phyloP scores from a whole-genome alignment of 2,113 vertebrate genomes.

The Vidua chalybeata region DNA sequence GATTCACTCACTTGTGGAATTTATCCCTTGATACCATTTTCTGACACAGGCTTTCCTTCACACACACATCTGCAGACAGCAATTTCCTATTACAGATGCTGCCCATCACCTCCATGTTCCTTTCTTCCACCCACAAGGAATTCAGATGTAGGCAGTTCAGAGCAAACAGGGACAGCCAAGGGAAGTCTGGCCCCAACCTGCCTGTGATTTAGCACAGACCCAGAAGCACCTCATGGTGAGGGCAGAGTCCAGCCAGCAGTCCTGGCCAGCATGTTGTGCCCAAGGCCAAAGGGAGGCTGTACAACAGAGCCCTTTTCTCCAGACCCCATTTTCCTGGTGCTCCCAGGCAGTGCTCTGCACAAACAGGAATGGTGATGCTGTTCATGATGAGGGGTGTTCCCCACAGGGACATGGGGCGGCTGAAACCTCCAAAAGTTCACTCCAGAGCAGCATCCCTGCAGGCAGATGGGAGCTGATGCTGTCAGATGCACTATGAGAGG shows the following conservation, averaged over 20 bases:
- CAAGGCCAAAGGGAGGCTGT: background rate
- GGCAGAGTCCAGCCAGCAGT: background rate
- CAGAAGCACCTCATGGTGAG: background rate
- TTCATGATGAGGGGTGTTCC: background rate
- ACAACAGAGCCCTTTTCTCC: background rate
- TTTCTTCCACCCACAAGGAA: slow-evolving; percentile 35
- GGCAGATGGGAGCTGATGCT: background rate
- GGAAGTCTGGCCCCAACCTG: background rate
- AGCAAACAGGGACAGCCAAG: background rate
- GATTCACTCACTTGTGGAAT: slow-evolving; percentile 67
- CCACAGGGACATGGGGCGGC: accelerated
- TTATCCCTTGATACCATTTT: slow-evolving; percentile 67
- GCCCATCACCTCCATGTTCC: slow-evolving; percentile 54
- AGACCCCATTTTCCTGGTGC: too few species aligned
- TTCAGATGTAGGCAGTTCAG: slow-evolving; percentile 40
- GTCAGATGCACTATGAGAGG: background rate
- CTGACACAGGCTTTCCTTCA: slow-evolving; percentile 60
- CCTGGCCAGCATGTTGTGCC: background rate
- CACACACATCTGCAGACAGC: slow-evolving; percentile 55
- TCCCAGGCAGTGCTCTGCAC: background rate
- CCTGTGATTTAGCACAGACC: background rate
- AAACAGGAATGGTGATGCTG: background rate
- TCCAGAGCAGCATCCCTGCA: background rate
- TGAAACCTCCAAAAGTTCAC: background rate
- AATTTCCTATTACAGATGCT: slow-evolving; percentile 67